A percentile compares a stretch with the other conserved stretches of the same genome.
Conservation (phyloP, 1,140 invertebrate genomes). For the Megathymus violae region DNA sequence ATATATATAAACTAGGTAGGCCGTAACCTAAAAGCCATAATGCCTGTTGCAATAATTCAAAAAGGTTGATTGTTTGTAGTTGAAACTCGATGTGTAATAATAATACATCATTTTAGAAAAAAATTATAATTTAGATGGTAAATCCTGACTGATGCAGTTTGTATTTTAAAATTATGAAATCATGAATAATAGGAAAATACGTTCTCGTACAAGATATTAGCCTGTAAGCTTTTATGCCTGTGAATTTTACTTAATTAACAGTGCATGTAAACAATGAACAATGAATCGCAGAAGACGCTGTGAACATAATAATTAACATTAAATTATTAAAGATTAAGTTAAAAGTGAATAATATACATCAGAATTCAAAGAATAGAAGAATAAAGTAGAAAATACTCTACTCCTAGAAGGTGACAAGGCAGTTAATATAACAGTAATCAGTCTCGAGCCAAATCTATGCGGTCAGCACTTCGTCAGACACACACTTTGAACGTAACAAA, state of each 20-base stretch:
- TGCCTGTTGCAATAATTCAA: no score
- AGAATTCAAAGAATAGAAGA: neutral
- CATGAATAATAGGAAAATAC: neutral
- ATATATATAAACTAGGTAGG: no score
- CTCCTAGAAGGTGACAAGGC: neutral
- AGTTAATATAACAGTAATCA: slow-evolving; percentile 56
- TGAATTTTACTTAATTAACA: neutral
- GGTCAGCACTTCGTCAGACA: slow-evolving; percentile 52
- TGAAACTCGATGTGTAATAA: no score
- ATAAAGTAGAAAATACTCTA: neutral
- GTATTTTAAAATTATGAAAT: neutral
- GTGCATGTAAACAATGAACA: slow-evolving; percentile 20
- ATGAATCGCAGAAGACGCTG: neutral
- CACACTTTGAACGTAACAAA: slow-evolving; percentile 44
- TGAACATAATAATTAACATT: neutral
- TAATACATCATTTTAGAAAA: no score
- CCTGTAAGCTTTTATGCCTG: neutral
- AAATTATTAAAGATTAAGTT: neutral
- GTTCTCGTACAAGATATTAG: neutral
- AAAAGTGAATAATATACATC: neutral
- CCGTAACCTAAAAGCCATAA: no score
- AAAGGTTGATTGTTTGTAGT: no score
- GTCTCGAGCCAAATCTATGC: slow-evolving; percentile 64
- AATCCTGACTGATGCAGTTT: neutral
- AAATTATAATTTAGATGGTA: no score